Evolutionary conservation across 1,140 invertebrate species (phyloP).

Genomic region (Brachionus rotundiformis): DNA sequence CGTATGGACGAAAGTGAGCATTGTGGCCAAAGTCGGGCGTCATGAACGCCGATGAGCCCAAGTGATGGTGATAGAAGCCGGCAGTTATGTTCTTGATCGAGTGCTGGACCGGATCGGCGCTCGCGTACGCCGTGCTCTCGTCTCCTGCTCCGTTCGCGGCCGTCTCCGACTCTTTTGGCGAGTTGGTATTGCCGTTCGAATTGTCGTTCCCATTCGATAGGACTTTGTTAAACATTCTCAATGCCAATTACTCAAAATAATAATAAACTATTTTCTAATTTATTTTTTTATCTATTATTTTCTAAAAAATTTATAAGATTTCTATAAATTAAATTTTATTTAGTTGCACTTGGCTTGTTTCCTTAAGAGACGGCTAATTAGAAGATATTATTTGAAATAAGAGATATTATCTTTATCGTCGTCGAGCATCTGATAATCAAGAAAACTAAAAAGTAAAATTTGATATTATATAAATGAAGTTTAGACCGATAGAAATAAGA

Average conservation of each 20-base stretch:
- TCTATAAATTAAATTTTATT: conserved; percentile 2
- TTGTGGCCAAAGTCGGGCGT: neutral
- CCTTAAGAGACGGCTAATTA: neutral
- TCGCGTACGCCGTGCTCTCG: neutral
- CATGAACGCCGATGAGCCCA: conserved; percentile 13
- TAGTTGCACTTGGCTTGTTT: conserved; percentile 30
- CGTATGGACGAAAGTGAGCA: neutral
- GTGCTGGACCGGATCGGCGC: neutral
- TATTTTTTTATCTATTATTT: neutral
- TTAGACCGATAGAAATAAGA: neutral
- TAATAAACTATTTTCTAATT: neutral
- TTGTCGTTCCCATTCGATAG: conserved; percentile 39
- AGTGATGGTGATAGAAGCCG: conserved; percentile 35
- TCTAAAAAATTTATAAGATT: conserved; percentile 36
- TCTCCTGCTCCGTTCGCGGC: neutral
- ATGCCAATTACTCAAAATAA: too few relatives aligned
- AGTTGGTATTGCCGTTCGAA: conserved; percentile 26
- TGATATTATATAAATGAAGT: conserved; percentile 25
- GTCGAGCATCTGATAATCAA: conserved; percentile 13
- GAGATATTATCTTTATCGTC: neutral
- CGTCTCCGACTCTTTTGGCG: neutral
- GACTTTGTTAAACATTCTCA: conserved; percentile 41
- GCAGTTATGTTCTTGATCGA: conserved; percentile 26
- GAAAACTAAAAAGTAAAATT: conserved; percentile 15
- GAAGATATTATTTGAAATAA: too few relatives aligned